phyloP scores from a whole-genome alignment of 1,140 invertebrate species.

The Brachionus paranguensis region DNA sequence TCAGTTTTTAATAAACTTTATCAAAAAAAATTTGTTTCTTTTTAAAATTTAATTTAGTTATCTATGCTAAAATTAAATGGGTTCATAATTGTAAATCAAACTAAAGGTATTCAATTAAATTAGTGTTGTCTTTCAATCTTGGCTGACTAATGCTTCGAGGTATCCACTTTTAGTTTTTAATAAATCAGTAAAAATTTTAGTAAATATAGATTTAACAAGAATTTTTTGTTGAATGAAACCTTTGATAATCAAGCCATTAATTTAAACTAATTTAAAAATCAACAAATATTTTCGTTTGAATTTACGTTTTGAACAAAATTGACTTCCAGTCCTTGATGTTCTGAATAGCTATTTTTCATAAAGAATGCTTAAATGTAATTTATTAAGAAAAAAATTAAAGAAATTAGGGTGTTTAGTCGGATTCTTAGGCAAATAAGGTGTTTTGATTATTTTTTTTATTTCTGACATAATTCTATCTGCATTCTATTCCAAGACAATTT shows the following conservation, averaged over 20 bases:
- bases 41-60: too few relatives aligned
- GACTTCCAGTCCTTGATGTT: background rate
- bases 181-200: background rate
- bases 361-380: background rate
- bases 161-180: background rate
- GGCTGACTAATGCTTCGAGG: background rate
- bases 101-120: too few relatives aligned
- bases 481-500: slow-evolving; percentile 3
- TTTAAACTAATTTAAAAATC: background rate
- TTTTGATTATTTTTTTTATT: background rate
- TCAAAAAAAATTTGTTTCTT: too few relatives aligned
- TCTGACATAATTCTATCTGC: background rate
- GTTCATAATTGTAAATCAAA: too few relatives aligned
- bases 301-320: background rate
- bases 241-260: background rate
- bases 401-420: background rate
- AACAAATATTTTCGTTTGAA: background rate
- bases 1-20: too few relatives aligned
- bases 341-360: background rate
- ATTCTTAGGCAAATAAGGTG: background rate
- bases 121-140: background rate
- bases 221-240: background rate
- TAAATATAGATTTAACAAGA: background rate
- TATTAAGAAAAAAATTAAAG: background rate
- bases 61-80: too few relatives aligned